Conservation (phyloP, 2,888 invertebrate species). For the Polymixis lichenea region DNA sequence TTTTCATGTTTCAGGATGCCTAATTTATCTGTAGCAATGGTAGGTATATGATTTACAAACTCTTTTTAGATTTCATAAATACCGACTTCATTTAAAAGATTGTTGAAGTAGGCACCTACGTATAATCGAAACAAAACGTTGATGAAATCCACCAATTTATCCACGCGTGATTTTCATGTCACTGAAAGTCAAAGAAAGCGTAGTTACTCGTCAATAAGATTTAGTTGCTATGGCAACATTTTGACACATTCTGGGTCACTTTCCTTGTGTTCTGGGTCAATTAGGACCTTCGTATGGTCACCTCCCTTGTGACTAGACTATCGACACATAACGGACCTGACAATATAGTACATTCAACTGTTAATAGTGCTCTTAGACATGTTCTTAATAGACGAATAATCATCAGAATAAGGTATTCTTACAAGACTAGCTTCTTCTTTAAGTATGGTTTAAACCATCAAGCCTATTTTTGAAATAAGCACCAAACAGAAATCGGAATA, state of each 20-base stretch:
- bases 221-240: constrained; percentile 30
- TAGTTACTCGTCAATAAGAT: neutral
- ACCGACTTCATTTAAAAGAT: neutral
- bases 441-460: too few relatives aligned
- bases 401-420: too few relatives aligned
- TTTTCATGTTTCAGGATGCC: neutral
- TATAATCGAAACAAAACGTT: constrained; percentile 4
- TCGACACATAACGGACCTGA: constrained; percentile 74
- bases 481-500: too few relatives aligned
- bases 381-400: too few relatives aligned
- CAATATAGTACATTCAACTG: constrained; percentile 36
- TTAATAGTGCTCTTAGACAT: constrained; percentile 38
- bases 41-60: neutral
- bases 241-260: constrained; percentile 61
- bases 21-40: neutral
- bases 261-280: constrained; percentile 73
- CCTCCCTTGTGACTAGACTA: constrained; percentile 59
- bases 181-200: constrained; percentile 26
- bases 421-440: too few relatives aligned
- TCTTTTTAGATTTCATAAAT: too few relatives aligned
- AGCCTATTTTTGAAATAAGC: too few relatives aligned
- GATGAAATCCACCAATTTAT: neutral
- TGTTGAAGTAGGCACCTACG: neutral
- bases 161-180: constrained; percentile 1
- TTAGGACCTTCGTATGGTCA: constrained; percentile 72